Percentiles rank a stretch among this genome's conserved stretches.
Evolutionary conservation across 2,888 invertebrate genomes (phyloP).

Genomic region (Nasonovia ribisnigri): DNA sequence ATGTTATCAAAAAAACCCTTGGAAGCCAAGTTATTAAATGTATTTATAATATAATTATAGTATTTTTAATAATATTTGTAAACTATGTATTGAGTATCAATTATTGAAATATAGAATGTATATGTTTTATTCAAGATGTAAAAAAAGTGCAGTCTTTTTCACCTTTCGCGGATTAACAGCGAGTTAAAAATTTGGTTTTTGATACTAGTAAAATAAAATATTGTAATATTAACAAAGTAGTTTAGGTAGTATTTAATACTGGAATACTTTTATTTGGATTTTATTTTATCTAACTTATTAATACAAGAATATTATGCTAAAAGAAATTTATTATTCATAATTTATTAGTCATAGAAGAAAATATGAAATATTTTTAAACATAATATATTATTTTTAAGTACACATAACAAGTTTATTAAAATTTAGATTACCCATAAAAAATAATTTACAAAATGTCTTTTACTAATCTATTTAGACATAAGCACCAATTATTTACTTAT

Average conservation of each 20-base stretch:
- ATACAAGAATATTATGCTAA: neutral
- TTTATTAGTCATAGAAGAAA: neutral
- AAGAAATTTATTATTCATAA: neutral
- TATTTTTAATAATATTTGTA: too few relatives aligned
- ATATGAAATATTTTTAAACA: neutral
- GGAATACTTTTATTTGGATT: neutral
- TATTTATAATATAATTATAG: too few relatives aligned
- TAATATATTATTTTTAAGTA: neutral
- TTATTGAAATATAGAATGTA: too few relatives aligned
- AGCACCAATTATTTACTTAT: neutral
- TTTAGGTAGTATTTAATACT: neutral
- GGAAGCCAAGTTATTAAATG: too few relatives aligned
- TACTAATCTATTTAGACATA: neutral
- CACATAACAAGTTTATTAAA: neutral
- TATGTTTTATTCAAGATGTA: too few relatives aligned
- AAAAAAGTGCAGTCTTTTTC: too few relatives aligned
- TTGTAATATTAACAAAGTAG: neutral
- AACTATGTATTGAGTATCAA: too few relatives aligned
- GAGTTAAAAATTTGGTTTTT: neutral
- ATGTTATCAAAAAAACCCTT: too few relatives aligned
- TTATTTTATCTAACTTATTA: neutral
- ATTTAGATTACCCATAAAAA: neutral
- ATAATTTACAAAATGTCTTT: neutral
- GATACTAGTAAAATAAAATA: neutral
- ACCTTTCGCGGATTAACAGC: too few relatives aligned